Evolutionary conservation across 2,797 vertebrate species (phyloP).

Genomic region (Pelobates cultripes): DNA sequence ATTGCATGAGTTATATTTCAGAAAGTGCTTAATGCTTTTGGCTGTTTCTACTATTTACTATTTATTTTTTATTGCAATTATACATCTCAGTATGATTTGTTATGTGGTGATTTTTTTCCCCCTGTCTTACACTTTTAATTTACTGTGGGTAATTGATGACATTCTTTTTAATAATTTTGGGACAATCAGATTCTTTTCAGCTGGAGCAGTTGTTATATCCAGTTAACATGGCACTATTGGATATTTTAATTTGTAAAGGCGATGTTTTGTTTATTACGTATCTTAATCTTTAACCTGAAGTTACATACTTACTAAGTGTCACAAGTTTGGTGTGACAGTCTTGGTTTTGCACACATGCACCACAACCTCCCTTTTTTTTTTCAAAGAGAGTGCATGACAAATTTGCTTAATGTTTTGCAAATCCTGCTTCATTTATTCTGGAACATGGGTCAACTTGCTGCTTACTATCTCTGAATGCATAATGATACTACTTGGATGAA

Average conservation of each 20-base stretch:
- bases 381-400: too few species aligned
- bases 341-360: too few species aligned
- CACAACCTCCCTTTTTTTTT: too few species aligned
- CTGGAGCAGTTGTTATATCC: neutral
- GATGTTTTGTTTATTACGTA: neutral
- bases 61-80: slow-evolving; percentile 25
- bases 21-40: slow-evolving; percentile 38
- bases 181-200: neutral
- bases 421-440: too few species aligned
- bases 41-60: slow-evolving; percentile 4
- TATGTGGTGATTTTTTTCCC: neutral
- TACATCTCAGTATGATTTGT: slow-evolving; percentile 41
- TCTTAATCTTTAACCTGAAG: neutral
- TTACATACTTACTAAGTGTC: too few species aligned
- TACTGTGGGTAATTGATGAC: slow-evolving; percentile 23
- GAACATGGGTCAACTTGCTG: too few species aligned
- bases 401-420: too few species aligned
- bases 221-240: neutral
- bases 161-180: slow-evolving; percentile 29
- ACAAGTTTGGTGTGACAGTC: too few species aligned
- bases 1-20: slow-evolving; percentile 32
- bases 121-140: slow-evolving; percentile 27
- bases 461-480: too few species aligned
- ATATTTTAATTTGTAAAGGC: neutral
- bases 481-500: too few species aligned